These are phyloP conservation scores for Agriopis aurantiaria DNA, from an alignment of 2,888 invertebrate species.

Conservation along the genomic window DNA sequence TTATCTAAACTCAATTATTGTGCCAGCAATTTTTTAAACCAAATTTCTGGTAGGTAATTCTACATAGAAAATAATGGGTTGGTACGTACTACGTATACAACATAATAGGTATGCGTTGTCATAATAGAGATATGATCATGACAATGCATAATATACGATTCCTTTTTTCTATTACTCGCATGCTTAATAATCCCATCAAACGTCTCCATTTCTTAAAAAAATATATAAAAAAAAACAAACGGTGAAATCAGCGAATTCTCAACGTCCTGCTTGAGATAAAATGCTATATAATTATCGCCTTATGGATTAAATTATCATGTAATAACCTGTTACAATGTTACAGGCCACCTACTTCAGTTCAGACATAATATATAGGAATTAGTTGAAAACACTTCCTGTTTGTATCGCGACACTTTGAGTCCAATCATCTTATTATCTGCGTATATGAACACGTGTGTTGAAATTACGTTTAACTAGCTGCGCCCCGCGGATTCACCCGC, in stretches of 20 bases:
- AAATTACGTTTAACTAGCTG: background rate
- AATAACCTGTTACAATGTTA: background rate
- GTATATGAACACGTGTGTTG: background rate
- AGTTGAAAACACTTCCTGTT: slow-evolving; percentile 3
- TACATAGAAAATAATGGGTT: background rate
- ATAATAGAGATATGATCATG: no score
- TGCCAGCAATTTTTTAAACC: background rate
- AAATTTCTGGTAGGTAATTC: background rate
- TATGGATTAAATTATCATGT: no score
- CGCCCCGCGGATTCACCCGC: no score
- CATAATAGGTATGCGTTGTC: no score
- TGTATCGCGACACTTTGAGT: background rate
- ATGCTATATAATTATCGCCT: no score
- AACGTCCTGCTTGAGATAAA: no score
- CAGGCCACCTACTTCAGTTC: background rate
- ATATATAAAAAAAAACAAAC: no score
- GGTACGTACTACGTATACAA: background rate
- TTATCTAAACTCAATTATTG: background rate
- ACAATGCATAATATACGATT: no score
- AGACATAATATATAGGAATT: background rate
- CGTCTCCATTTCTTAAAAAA: no score
- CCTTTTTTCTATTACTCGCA: no score
- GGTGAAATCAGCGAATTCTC: no score
- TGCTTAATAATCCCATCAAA: no score
- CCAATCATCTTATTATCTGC: background rate